Base-by-base conservation (phyloP, 2,888 invertebrate genomes). In the Ophion slaviceki region DNA sequence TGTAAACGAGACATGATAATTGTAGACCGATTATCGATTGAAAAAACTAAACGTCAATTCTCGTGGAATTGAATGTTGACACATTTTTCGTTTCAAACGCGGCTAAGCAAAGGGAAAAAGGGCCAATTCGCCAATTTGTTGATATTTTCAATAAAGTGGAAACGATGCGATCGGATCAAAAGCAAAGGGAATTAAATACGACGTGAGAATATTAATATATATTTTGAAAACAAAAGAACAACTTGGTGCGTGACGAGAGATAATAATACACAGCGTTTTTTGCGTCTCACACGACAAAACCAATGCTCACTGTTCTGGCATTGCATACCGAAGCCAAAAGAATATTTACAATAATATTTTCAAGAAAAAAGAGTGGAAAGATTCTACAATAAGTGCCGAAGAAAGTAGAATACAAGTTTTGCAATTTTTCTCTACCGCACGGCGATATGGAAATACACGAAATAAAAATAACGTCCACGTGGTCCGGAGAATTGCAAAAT, bases 391-490 rank as follows among this genome's bases (percentile, higher is more conserved):
- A 57, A 40, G 61, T 66, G 45, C 62, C 64, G 74, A 80, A 36
- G n/a, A 64, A 76, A 59, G 57, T 79, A 79, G 70, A 53, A 53
- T 80, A 76, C 74, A 78, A 78, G 47, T 81, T 32, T 81, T 71
- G 28, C n/a, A 62, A 62, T 80, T 67, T 47, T 71, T 53, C 36
- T 64, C 40, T 20, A 24, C 57, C 68, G n/a, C 53, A 68, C 36
- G 47, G 40, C 40, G 62, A 72, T 47, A 61, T 36, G 28, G 47
- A 61, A 66, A 57, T 68, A 84, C 62, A 61, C 62, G 67, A 80
- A 76, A 64, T 75, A 80, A 77, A 28, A n/a, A 68, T 80, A 84
- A 84, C 86, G 86, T 84, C 82, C 76, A 8, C 40, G 66, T 71
- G 74, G 71, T 10, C 59, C 32, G n/a, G 10, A 8, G 20, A 53